Base-by-base conservation (phyloP, 2,888 invertebrate genomes). In the Nomada fabriciana region DNA sequence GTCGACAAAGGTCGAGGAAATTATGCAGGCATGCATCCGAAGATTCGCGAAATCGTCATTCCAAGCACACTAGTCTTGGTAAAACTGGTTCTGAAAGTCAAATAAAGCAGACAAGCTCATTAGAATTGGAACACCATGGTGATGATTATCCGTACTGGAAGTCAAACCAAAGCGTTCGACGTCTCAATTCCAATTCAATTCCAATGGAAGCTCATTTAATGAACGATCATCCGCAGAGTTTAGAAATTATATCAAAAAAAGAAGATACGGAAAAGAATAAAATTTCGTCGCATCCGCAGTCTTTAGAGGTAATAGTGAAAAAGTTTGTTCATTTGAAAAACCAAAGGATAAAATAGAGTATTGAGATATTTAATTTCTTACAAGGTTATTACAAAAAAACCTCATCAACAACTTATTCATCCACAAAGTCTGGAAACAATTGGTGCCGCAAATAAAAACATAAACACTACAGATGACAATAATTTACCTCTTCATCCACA, bases 401-500 rank as follows among this genome's bases (percentile, higher is more conserved):
- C 92, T 18, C 91, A 92, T 77, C 93, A 93, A 71, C 93, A 91
- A 76, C 89, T 93, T 7, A 87, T 92, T 76, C 94, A 94, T 87
- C 94, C 93, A 2, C 93, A 93, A 87, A 94, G 93, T 90, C 90
- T 94, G 36, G 94, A 94, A 86, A 93, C 91, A 52, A 93, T 94
- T 86, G 93, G 93, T 67, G 92, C 93, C 63, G 88, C 91, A 25
- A 93, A 83, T 84, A 94, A 93, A 89, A 93, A 93, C 80, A 84
- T 91, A 29, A 92, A 87, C 83, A 86, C 90, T 50, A 91, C 92
- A 20, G 93, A 94, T 85, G 94, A 94, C 90, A 94, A 94, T 81
- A 96, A 97, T 92, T 94, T 97, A 89, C 96, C 96, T n/a, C 96
- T 97, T 23, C 97, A 97, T 94, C 97, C 97, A 0, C 97, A 97